Conservation (phyloP, 2,113 vertebrate species). For the Sinocyclocheilus grahami region DNA sequence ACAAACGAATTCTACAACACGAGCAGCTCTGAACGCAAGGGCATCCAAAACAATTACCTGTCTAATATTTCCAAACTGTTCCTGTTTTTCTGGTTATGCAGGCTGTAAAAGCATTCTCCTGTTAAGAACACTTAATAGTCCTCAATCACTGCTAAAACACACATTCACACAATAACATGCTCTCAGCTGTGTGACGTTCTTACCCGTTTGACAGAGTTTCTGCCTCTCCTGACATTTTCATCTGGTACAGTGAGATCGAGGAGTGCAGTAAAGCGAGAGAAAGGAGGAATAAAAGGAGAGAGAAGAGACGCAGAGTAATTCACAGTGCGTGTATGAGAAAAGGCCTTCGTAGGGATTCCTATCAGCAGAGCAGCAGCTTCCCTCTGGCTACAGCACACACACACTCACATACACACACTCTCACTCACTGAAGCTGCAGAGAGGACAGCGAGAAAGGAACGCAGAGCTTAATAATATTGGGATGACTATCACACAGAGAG, state of each 20-base stretch:
- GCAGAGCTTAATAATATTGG: conserved; percentile 75
- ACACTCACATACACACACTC: too few species aligned
- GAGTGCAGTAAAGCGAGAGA: conserved; percentile 18
- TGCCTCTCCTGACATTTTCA: conserved; percentile 80
- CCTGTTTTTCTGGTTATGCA: conserved; percentile 36
- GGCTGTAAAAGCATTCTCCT: conserved; percentile 24
- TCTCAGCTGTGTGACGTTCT: not conserved
- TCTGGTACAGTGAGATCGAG: conserved; percentile 62
- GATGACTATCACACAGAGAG: conserved; percentile 75
- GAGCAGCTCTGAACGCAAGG: conserved; percentile 20
- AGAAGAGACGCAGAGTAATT: conserved; percentile 28
- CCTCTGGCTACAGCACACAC: conserved; percentile 29
- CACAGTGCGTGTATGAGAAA: conserved; percentile 29
- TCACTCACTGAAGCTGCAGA: conserved; percentile 19
- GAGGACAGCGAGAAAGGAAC: conserved; percentile 51
- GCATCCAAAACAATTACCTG: conserved; percentile 1
- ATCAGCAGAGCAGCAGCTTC: conserved; percentile 47
- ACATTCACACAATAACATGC: conserved; percentile 13
- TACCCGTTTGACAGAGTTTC: conserved; percentile 64
- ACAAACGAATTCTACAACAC: not conserved
- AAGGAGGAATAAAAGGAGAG: conserved; percentile 25
- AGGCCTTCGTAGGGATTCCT: conserved; percentile 19
- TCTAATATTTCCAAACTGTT: not conserved
- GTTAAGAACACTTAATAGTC: not conserved
- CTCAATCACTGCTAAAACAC: conserved; percentile 23